Conservation (phyloP, 2,113 vertebrate species). For the Bucco capensis region DNA sequence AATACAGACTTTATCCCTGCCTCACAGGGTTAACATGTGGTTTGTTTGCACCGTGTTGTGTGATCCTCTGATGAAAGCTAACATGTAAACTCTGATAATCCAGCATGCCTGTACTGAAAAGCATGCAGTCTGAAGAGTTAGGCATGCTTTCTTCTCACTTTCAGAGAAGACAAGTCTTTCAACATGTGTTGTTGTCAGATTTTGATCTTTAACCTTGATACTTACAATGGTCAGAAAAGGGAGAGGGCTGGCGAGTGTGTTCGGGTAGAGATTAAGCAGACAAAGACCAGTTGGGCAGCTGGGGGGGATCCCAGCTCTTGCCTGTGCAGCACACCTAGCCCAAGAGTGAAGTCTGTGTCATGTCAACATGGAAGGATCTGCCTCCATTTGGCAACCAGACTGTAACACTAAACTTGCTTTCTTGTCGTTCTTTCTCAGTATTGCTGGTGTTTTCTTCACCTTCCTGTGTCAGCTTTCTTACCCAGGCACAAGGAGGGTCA, state of each 20-base stretch:
- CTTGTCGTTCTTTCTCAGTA: slow-evolving; percentile 7
- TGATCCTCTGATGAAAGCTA: slow-evolving; percentile 18
- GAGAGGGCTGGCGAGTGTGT: slow-evolving; percentile 28
- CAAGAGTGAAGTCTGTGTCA: slow-evolving; percentile 44
- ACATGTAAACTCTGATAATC: neutral
- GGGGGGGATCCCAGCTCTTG: slow-evolving; percentile 29
- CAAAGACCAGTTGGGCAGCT: slow-evolving; percentile 28
- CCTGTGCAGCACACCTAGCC: slow-evolving; percentile 35
- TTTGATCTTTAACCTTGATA: slow-evolving; percentile 52
- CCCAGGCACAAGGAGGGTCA: neutral
- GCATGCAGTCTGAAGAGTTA: neutral
- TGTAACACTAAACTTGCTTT: neutral
- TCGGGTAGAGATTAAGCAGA: slow-evolving; percentile 53
- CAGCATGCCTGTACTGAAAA: slow-evolving; percentile 8
- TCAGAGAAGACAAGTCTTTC: slow-evolving; percentile 35
- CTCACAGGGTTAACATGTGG: neutral
- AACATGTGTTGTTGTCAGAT: slow-evolving; percentile 29
- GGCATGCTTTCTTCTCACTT: slow-evolving; percentile 9
- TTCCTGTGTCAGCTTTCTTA: neutral
- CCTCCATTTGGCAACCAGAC: slow-evolving; percentile 35
- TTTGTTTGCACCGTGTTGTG: neutral
- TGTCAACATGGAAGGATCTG: slow-evolving; percentile 33
- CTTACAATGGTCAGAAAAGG: neutral
- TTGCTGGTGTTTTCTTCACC: slow-evolving; percentile 7
- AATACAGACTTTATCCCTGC: neutral